Evolutionary conservation across 2,888 invertebrate genomes (phyloP), one percentile per base, ranked within the genome.

Genomic region (Netelia inedita): DNA sequence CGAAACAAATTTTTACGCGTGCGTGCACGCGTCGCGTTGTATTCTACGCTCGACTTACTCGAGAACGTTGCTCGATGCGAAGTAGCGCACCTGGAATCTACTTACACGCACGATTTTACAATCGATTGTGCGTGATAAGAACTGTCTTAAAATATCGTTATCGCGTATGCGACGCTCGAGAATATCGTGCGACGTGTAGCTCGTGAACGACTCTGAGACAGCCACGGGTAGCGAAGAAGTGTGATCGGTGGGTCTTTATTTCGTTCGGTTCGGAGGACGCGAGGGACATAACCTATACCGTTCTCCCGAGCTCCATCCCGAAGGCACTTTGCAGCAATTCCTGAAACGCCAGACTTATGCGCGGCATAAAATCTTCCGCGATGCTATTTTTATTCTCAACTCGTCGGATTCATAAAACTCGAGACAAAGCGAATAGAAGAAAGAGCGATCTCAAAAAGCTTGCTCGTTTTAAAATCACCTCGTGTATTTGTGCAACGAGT

Each of bases 61-160:
- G 28, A 28, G 28, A 28, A 28, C 28, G 28, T 28, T 2, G 28
- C 28, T 28, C 28, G 28, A 28, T 5, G 28, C 28, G 28, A 28
- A 28, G 28, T 28, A 28, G 28, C 28, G 5, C 28, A 5, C 5
- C 5, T 28, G 28, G 28, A 5, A 0, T 28, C 23, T 23, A 23
- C 23, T 1, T 28, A 5, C 2, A 28, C 28, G 28, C 50, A 59
- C 23, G 57, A 46, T 19, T 61, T 43, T 69, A 50, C 46, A 50
- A 61, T 78, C 69, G 68, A 78, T 69, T 28, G 66, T 3, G 3
- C 61, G 59, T 46, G 68, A 78, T 78, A 78, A 69, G 19, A 14
- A 23, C 57, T 23, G 50, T 11, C 16, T 59, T 76, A 21, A 46
- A 57, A 68, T 76, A 57, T 46, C 23, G 57, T 68, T 76, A 59